Percentiles rank a stretch among this genome's conserved stretches.
These are phyloP conservation scores for Trichogramma pretiosum DNA, from an alignment of 1,140 invertebrate genomes.

Conservation along the genomic window DNA sequence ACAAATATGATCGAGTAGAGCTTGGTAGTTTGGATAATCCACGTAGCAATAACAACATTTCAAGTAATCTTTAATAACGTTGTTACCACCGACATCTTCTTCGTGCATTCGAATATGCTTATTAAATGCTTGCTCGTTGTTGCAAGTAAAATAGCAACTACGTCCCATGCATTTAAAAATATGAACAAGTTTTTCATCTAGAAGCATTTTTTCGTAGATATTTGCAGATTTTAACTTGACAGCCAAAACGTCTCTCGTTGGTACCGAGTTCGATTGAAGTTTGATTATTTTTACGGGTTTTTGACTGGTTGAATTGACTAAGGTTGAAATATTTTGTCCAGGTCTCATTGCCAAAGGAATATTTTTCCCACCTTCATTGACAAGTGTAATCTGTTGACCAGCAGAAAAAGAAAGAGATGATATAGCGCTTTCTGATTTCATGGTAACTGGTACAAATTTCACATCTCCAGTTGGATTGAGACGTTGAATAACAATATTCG, in stretches of 20 bases:
- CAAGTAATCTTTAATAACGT: conserved; percentile 26
- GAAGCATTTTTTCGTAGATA: conserved; percentile 33
- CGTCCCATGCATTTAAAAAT: conserved; percentile 53
- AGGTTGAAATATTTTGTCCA: no score
- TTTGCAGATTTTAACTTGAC: conserved; percentile 29
- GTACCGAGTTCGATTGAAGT: conserved; percentile 4
- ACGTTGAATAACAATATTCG: background rate
- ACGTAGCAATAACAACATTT: conserved; percentile 44
- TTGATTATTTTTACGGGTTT: conserved; percentile 14
- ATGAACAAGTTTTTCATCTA: conserved; percentile 31
- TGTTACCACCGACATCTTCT: background rate
- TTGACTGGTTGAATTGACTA: conserved; percentile 2
- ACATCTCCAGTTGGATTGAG: no score
- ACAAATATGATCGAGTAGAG: conserved; percentile 34
- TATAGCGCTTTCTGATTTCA: no score
- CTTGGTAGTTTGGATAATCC: conserved; percentile 20
- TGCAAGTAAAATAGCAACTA: conserved; percentile 46
- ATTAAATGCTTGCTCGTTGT: conserved; percentile 32
- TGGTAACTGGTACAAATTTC: no score
- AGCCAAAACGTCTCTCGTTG: conserved; percentile 1
- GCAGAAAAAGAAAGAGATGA: no score
- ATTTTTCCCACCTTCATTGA: no score
- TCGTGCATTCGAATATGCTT: conserved; percentile 41
- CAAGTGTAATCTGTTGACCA: no score
- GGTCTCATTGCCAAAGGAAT: no score